Evolutionary conservation across 1,140 invertebrate genomes (phyloP).

Genomic region (Ephestia elutella): DNA sequence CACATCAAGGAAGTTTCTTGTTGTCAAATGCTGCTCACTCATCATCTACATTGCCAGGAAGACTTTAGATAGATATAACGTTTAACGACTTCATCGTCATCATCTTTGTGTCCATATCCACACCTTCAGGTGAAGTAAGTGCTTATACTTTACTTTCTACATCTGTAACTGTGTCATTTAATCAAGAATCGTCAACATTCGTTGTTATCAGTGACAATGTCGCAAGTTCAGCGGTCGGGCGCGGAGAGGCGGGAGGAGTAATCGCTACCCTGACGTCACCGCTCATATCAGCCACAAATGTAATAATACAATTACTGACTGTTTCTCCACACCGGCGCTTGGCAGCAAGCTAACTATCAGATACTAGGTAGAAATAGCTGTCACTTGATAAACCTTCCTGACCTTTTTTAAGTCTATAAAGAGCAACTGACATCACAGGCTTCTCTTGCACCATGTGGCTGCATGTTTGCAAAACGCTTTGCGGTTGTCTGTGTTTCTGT

Average conservation of each 20-base stretch:
- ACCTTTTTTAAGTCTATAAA: constrained; percentile 6
- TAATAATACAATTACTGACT: not conserved
- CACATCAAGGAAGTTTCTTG: too few species aligned
- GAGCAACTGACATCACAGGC: not conserved
- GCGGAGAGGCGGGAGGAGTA: constrained; percentile 22
- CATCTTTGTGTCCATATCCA: too few species aligned
- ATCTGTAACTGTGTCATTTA: constrained; percentile 8
- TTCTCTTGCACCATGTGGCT: not conserved
- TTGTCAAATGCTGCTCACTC: too few species aligned
- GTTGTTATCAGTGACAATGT: constrained; percentile 59
- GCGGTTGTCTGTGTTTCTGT: not conserved
- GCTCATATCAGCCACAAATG: constrained; percentile 3
- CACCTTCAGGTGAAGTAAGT: too few species aligned
- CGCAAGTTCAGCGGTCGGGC: constrained; percentile 51
- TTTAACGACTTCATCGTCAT: too few species aligned
- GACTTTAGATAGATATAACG: too few species aligned
- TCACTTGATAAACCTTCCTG: constrained; percentile 6
- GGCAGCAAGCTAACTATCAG: not conserved
- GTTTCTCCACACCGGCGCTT: not conserved
- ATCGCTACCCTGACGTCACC: constrained; percentile 49
- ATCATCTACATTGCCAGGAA: too few species aligned
- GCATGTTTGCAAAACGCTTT: not conserved
- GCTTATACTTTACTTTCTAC: not conserved
- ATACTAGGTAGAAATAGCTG: not conserved
- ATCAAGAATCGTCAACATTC: constrained; percentile 40